Evolutionary conservation across 1,140 invertebrate genomes (phyloP).

Genomic region (Bicyclus anynana): DNA sequence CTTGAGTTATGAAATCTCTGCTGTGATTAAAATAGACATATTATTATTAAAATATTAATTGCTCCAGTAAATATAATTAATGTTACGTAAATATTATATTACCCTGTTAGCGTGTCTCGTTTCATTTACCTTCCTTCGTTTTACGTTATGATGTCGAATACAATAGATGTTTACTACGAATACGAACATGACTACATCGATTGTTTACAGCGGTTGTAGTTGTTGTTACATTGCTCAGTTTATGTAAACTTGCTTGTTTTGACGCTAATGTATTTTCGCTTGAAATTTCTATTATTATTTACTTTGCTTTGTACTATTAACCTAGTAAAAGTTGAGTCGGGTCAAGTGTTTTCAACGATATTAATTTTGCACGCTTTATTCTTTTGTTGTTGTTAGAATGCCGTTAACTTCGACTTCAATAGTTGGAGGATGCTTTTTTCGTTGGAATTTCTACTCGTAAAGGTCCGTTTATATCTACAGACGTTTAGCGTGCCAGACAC

Average conservation of each 20-base stretch:
- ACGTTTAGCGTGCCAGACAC: no score
- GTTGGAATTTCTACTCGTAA: no score
- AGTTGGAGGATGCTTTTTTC: no score
- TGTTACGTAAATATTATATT: slow-evolving; percentile 8
- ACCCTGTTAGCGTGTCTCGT: slow-evolving; percentile 4
- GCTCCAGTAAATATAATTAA: background rate
- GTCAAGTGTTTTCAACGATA: background rate
- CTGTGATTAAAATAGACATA: no score
- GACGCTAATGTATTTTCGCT: slow-evolving; percentile 3
- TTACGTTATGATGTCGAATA: slow-evolving; percentile 11
- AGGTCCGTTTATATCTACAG: no score
- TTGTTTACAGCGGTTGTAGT: slow-evolving; percentile 25
- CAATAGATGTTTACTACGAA: slow-evolving; percentile 27
- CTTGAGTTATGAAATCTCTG: no score
- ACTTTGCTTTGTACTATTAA: background rate
- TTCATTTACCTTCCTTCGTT: slow-evolving; percentile 6
- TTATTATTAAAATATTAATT: no score
- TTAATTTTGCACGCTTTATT: background rate
- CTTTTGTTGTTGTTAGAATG: no score
- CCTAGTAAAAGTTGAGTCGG: background rate
- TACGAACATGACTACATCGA: slow-evolving; percentile 18
- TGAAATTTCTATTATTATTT: background rate
- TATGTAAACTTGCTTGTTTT: slow-evolving; percentile 13
- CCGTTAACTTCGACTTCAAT: no score
- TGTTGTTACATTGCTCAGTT: slow-evolving; percentile 18